Evolutionary conservation across 2,888 invertebrate genomes (phyloP).

Genomic region (Lacanobia wlatinum): DNA sequence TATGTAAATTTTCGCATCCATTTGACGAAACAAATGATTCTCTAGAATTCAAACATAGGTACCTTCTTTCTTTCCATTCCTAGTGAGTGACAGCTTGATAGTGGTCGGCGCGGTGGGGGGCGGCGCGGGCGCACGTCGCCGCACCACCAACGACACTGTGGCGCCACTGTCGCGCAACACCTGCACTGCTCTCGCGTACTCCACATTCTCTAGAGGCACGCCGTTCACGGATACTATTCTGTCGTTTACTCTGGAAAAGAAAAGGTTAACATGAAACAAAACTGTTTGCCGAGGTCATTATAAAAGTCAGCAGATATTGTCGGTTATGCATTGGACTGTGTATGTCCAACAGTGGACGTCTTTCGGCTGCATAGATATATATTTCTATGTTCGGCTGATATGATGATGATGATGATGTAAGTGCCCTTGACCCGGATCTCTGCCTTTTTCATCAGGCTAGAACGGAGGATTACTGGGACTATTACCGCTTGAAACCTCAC

Average conservation of each 20-base stretch:
- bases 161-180: constrained; percentile 97
- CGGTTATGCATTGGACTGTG: neutral
- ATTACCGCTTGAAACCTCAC: neutral
- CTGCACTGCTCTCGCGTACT: constrained; percentile 98
- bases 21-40: neutral
- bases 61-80: constrained; percentile 99
- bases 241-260: constrained; percentile 96
- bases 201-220: constrained; percentile 98
- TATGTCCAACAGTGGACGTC: too few relatives aligned
- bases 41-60: constrained; percentile 51
- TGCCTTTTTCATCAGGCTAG: neutral
- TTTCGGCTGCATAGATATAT: too few relatives aligned
- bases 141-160: constrained; percentile 96
- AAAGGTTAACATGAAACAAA: neutral
- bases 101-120: constrained; percentile 89
- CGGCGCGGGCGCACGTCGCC: constrained; percentile 93
- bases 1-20: too few relatives aligned
- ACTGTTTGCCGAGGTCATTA: neutral
- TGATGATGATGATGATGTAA: too few relatives aligned
- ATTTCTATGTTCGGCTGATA: too few relatives aligned
- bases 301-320: neutral
- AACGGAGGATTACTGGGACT: neutral
- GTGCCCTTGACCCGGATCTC: neutral
- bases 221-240: constrained; percentile 99
- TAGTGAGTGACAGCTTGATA: constrained; percentile 96